phyloP scores from a whole-genome alignment of 2,888 invertebrate genomes.

The Endotricha flammealis region DNA sequence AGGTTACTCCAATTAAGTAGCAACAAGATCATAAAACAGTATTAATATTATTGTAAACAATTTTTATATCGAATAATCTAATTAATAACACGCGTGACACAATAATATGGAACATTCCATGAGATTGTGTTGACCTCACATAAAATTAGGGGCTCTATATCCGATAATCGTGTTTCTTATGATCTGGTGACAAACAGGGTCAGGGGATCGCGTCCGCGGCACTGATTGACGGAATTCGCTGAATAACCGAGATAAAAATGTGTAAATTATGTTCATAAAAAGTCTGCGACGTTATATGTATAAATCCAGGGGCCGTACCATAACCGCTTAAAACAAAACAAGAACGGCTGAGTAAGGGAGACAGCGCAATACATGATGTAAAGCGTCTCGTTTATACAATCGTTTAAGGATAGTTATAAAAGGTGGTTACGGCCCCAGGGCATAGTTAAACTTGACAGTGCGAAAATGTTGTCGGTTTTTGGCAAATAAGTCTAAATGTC shows the following conservation, averaged over 20 bases:
- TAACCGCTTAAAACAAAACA: no score
- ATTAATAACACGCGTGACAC: no score
- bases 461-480: no score
- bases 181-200: slow-evolving; percentile 3
- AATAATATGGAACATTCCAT: slow-evolving; percentile 27
- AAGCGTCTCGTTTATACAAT: no score
- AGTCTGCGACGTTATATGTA: neutral
- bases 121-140: slow-evolving; percentile 17
- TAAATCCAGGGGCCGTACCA: slow-evolving; percentile 2
- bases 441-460: neutral
- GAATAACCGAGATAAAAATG: slow-evolving; percentile 3
- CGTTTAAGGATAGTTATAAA: no score
- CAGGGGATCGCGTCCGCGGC: neutral
- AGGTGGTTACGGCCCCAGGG: no score
- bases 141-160: slow-evolving; percentile 20
- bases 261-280: slow-evolving; percentile 5
- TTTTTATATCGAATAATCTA: slow-evolving; percentile 43
- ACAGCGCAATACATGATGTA: no score
- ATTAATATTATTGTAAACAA: no score
- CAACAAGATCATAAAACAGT: no score
- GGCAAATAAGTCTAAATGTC: no score
- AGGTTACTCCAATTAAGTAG: no score
- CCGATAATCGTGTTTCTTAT: slow-evolving; percentile 17
- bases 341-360: no score
- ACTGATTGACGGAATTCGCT: slow-evolving; percentile 2